These are phyloP conservation scores for Gallinago paraguaiae DNA, from an alignment of 2,113 vertebrate species.

Conservation along the genomic window DNA sequence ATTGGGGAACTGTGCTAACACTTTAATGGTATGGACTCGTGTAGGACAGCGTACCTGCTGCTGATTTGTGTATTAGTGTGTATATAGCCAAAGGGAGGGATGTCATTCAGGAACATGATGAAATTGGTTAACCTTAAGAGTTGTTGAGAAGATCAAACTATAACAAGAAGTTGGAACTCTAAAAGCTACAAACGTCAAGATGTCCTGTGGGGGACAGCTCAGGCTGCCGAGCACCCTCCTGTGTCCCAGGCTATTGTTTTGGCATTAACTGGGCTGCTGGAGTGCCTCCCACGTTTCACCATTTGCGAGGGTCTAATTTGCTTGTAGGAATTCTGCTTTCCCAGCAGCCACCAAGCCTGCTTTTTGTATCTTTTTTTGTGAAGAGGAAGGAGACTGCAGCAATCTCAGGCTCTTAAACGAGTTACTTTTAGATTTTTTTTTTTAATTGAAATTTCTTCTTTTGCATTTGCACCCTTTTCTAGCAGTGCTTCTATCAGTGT, in stretches of 20 bases:
- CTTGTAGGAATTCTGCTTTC: background rate
- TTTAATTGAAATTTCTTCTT: background rate
- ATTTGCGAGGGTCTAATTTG: background rate
- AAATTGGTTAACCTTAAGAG: background rate
- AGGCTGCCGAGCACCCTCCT: background rate
- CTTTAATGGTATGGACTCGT: fast-evolving
- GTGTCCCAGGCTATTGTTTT: slow-evolving; percentile 28
- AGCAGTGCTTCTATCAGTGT: background rate
- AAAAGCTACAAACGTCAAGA: slow-evolving; percentile 20
- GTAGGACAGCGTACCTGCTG: background rate
- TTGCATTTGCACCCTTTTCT: background rate
- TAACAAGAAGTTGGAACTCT: background rate
- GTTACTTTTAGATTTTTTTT: background rate
- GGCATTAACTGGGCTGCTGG: background rate
- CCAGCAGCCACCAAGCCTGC: background rate
- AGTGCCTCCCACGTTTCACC: background rate
- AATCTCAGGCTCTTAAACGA: background rate
- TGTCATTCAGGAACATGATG: background rate
- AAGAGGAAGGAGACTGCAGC: background rate
- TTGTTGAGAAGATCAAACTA: background rate
- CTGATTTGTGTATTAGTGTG: background rate
- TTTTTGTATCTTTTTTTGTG: background rate
- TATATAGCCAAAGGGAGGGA: background rate
- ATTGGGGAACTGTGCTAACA: background rate
- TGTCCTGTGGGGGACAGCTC: background rate